Percentiles rank a stretch among this genome's conserved stretches.
These are phyloP conservation scores for Euspilapteryx auroguttella DNA, from an alignment of 2,888 invertebrate species.

Conservation along the genomic window DNA sequence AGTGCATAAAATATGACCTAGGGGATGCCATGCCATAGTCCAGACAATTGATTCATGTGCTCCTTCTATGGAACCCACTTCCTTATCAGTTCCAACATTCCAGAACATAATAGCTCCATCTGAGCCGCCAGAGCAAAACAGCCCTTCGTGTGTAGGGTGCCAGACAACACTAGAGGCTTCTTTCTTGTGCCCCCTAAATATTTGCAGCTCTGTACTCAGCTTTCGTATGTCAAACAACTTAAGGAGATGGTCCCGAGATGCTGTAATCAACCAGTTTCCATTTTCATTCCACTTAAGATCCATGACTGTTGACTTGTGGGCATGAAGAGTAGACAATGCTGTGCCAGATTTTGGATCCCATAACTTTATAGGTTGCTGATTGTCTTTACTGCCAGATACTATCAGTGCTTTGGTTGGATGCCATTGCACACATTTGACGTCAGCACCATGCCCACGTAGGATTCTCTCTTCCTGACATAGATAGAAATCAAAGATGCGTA, in stretches of 20 bases:
- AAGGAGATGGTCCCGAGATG: slow-evolving; percentile 94
- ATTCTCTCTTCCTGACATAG: slow-evolving; percentile 95
- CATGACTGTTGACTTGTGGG: slow-evolving; percentile 99
- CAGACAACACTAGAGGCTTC: slow-evolving; percentile 97
- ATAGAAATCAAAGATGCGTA: slow-evolving; percentile 98
- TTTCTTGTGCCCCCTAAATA: slow-evolving; percentile 98
- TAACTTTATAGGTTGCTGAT: slow-evolving; percentile 98
- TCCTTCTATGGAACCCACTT: slow-evolving; percentile 96
- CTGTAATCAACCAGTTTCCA: slow-evolving; percentile 99
- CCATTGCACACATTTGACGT: slow-evolving; percentile 99
- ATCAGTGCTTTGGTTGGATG: slow-evolving; percentile 97
- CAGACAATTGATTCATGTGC: slow-evolving; percentile 99
- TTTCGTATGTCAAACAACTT: slow-evolving; percentile 98
- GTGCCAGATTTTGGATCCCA: slow-evolving; percentile 99
- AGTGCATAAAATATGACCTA: slow-evolving; percentile 97
- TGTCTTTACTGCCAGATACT: slow-evolving; percentile 98
- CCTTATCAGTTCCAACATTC: slow-evolving; percentile 98
- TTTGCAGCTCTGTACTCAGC: slow-evolving; percentile 92
- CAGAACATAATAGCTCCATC: slow-evolving; percentile 99
- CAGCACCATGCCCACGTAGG: slow-evolving; percentile 93
- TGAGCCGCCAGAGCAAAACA: slow-evolving; percentile 97
- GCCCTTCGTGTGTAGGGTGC: slow-evolving; percentile 97
- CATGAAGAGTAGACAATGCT: slow-evolving; percentile 95
- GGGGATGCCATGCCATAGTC: slow-evolving; percentile 99
- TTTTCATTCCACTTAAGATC: slow-evolving; percentile 99